Conservation (phyloP, 2,113 vertebrate genomes). For the Nanorana parkeri region DNA sequence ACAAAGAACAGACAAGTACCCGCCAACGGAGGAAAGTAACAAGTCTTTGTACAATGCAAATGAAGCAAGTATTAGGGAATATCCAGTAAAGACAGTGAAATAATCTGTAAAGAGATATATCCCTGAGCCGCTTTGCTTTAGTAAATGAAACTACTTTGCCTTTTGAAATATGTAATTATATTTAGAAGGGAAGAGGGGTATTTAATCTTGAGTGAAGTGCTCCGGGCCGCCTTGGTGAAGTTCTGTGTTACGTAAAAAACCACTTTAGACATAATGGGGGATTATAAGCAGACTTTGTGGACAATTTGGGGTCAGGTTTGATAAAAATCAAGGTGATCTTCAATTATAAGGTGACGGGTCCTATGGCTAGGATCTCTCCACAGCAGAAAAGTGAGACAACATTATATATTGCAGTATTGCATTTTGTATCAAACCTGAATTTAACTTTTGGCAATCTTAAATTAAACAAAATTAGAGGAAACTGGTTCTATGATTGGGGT, state of each 20-base stretch:
- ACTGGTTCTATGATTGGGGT: too few species aligned
- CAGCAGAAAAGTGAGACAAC: too few species aligned
- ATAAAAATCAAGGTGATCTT: too few species aligned
- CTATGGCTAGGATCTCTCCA: too few species aligned
- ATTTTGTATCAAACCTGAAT: too few species aligned
- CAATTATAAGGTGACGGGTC: too few species aligned
- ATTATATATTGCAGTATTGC: too few species aligned
- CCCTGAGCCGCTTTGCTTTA: slow-evolving; percentile 40
- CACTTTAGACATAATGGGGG: neutral
- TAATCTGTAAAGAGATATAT: slow-evolving; percentile 42
- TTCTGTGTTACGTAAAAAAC: neutral
- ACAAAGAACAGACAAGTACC: slow-evolving; percentile 12
- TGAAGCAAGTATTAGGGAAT: slow-evolving; percentile 30
- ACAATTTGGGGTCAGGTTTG: too few species aligned
- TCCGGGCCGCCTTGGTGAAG: neutral
- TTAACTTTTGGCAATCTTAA: too few species aligned
- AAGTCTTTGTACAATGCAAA: slow-evolving; percentile 15
- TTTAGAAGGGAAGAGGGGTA: slow-evolving; percentile 3
- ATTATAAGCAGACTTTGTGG: neutral
- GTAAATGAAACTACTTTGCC: slow-evolving; percentile 41
- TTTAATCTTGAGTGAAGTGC: slow-evolving; percentile 15
- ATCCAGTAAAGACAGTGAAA: slow-evolving; percentile 38
- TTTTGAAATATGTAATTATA: slow-evolving; percentile 43
- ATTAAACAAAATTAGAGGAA: too few species aligned
- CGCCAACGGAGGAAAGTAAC: neutral